Base-by-base conservation (phyloP, 2,797 vertebrate genomes). In the Buphagus erythrorhynchus region DNA sequence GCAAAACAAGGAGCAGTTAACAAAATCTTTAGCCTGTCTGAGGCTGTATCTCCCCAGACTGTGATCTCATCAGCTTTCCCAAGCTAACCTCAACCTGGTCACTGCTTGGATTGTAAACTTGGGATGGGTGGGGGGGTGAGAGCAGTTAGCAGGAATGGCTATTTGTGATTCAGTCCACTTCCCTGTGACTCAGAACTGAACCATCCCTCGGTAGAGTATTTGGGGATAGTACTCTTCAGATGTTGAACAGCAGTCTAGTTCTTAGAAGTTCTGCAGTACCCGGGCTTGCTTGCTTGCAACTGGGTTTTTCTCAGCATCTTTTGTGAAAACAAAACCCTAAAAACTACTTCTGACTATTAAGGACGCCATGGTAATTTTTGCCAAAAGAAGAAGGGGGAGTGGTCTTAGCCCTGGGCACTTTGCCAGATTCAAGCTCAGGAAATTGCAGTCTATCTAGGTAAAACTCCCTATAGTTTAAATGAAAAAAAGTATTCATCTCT, bases 361-460 rank as follows among this genome's bases (percentile, higher is more conserved):
- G 87, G 88, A 91, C 86, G n/a, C 84, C 72, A 15, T 42, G 63
- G 87, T 91, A 65, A 90, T 95, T 97, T 95, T 90, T 95, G 76
- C 85, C 85, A 72, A 91, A 92, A 86, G 81, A 66, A 94, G 65
- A 45, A 58, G 51, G 67, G 77, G 88, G 73, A 26, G 95, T 85
- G 89, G 91, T 95, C 95, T 93, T 86, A 91, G 94, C 46, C 77
- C 94, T 29, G 91, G 93, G 89, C 82, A 57, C 77, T 77, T 80
- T 88, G 92, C 95, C 94, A 95, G 82, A 76, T 69, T 92, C 2
- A 4, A 92, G 91, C 91, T 95, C 94, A 95, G 95, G 94, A 94
- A 95, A 97, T 97, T 96, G 85, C 96, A 94, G 89, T 96, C 96
- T 94, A 91, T 96, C 92, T 96, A 96, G 93, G 88, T 96, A 97